phyloP scores from a whole-genome alignment of 2,113 vertebrate genomes.

The Anhinga rufa region DNA sequence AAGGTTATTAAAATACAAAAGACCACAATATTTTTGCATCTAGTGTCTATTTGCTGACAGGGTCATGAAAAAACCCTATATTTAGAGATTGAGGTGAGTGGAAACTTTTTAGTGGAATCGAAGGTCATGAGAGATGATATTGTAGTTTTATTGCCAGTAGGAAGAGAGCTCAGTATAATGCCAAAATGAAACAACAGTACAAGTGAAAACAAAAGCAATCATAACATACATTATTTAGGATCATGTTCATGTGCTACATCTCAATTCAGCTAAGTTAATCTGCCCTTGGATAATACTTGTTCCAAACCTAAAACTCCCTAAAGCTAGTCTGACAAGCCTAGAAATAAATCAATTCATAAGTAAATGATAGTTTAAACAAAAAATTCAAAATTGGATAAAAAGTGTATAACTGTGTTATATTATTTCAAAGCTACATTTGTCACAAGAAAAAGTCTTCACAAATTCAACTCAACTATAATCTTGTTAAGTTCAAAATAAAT shows the following conservation, averaged over 20 bases:
- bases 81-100: neutral
- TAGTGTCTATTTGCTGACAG: neutral
- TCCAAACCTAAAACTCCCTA: neutral
- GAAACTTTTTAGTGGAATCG: neutral
- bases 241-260: neutral
- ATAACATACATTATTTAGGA: neutral
- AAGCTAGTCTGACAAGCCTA: neutral
- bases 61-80: neutral
- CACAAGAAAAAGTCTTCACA: neutral
- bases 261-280: neutral
- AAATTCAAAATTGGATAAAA: neutral
- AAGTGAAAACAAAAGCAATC: conserved; percentile 12
- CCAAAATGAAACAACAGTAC: neutral
- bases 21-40: neutral
- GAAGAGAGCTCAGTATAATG: neutral
- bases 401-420: neutral
- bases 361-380: neutral
- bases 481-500: neutral
- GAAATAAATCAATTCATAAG: neutral
- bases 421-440: neutral
- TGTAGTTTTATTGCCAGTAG: neutral
- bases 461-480: neutral
- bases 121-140: neutral
- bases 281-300: neutral
- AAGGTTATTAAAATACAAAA: too few species aligned